Conservation (phyloP, 2,113 vertebrate species). For the Salminus brasiliensis region DNA sequence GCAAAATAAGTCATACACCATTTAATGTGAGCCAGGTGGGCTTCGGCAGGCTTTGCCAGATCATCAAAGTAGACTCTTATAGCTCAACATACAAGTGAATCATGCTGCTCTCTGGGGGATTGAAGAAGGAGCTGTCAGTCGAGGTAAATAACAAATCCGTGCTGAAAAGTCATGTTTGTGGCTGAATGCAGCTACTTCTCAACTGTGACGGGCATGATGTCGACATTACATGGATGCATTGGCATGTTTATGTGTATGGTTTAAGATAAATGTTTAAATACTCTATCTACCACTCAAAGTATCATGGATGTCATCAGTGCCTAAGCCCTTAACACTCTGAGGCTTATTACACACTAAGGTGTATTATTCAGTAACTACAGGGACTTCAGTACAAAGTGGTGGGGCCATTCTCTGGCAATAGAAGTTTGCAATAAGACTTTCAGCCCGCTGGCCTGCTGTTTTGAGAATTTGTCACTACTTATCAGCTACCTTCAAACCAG, state of each 20-base stretch:
- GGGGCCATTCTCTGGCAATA: no score
- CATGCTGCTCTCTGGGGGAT: neutral
- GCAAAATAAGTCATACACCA: neutral
- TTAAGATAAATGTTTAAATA: neutral
- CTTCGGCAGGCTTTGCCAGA: neutral
- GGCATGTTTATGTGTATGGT: neutral
- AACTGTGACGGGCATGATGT: neutral
- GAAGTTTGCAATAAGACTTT: no score
- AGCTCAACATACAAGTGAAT: neutral
- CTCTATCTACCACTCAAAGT: neutral
- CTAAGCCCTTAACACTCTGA: no score
- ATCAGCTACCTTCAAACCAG: neutral
- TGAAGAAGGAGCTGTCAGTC: constrained; percentile 9
- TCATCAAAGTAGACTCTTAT: neutral
- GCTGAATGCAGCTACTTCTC: neutral
- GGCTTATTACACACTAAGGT: no score
- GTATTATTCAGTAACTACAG: no score
- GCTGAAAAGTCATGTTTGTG: neutral
- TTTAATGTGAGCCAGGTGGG: neutral
- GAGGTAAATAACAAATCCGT: neutral
- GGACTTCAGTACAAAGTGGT: no score
- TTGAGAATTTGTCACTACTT: no score
- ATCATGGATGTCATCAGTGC: no score
- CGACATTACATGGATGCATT: neutral
- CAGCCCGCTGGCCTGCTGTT: no score